Evolutionary conservation across 2,113 vertebrate genomes (phyloP).

Genomic region (Vidua macroura): DNA sequence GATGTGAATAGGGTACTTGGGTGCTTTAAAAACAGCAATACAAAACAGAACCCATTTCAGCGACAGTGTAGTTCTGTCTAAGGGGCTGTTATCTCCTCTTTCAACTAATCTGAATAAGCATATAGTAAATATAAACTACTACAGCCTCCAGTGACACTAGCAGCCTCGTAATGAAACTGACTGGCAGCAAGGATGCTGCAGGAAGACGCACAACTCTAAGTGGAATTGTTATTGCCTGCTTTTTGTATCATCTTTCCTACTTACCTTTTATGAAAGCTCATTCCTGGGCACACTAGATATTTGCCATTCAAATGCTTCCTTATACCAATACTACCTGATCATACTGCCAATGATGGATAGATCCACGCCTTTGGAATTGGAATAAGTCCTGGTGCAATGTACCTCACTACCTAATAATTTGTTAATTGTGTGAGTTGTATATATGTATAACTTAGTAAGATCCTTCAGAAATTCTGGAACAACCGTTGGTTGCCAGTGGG

Average conservation of each 20-base stretch:
- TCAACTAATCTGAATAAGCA: background rate
- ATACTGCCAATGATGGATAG: background rate
- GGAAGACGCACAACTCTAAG: background rate
- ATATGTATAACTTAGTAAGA: background rate
- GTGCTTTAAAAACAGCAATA: conserved; percentile 3
- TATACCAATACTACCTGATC: background rate
- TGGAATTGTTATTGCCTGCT: background rate
- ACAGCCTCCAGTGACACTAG: background rate
- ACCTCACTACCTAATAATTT: background rate
- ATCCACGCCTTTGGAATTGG: background rate
- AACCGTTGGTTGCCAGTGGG: background rate
- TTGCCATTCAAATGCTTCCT: background rate
- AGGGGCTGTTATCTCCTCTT: background rate
- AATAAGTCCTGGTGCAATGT: background rate
- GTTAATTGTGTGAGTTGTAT: background rate
- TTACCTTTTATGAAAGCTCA: background rate
- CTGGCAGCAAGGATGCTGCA: background rate
- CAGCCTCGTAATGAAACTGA: background rate
- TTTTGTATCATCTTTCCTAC: background rate
- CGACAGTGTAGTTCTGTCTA: background rate
- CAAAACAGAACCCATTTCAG: conserved; percentile 1
- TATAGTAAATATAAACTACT: background rate
- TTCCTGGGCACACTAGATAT: background rate
- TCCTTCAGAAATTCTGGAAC: background rate
- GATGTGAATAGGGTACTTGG: background rate